Conservation (phyloP, 2,888 invertebrate genomes). For the Lasioglossum marginatum region DNA sequence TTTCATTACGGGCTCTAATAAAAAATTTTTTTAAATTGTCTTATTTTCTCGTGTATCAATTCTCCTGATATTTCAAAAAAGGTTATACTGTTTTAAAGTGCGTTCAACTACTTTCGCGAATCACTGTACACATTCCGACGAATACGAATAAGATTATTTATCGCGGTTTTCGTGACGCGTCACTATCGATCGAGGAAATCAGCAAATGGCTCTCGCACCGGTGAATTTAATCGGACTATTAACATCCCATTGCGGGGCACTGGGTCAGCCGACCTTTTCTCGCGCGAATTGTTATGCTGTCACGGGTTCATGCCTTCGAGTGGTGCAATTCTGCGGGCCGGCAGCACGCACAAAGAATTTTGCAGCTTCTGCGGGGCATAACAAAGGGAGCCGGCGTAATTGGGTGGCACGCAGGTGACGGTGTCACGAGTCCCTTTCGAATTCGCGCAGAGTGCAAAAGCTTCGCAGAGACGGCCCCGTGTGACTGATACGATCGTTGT, state of each 20-base stretch:
- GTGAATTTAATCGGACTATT: conserved; percentile 5
- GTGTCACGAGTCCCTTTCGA: conserved; percentile 46
- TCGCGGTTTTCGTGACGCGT: too few relatives aligned
- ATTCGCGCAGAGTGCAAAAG: background rate
- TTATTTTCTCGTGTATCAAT: too few relatives aligned
- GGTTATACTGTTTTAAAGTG: too few relatives aligned
- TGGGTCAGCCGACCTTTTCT: background rate
- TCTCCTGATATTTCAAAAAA: too few relatives aligned
- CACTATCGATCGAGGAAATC: background rate
- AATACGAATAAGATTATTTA: too few relatives aligned
- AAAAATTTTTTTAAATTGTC: too few relatives aligned
- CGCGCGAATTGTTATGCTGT: background rate
- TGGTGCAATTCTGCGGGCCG: conserved; percentile 12
- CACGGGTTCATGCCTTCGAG: background rate
- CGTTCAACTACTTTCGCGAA: too few relatives aligned
- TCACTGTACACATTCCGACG: too few relatives aligned
- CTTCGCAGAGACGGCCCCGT: conserved; percentile 16
- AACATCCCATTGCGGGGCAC: background rate
- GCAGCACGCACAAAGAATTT: conserved; percentile 45
- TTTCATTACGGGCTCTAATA: too few relatives aligned
- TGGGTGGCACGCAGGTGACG: conserved; percentile 60
- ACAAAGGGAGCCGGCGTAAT: conserved; percentile 57
- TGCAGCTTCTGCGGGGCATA: conserved; percentile 36
- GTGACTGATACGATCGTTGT: conserved; percentile 4
- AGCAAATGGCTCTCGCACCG: background rate